Evolutionary conservation across 2,888 invertebrate genomes (phyloP).

Genomic region (Agrotis ipsilon): DNA sequence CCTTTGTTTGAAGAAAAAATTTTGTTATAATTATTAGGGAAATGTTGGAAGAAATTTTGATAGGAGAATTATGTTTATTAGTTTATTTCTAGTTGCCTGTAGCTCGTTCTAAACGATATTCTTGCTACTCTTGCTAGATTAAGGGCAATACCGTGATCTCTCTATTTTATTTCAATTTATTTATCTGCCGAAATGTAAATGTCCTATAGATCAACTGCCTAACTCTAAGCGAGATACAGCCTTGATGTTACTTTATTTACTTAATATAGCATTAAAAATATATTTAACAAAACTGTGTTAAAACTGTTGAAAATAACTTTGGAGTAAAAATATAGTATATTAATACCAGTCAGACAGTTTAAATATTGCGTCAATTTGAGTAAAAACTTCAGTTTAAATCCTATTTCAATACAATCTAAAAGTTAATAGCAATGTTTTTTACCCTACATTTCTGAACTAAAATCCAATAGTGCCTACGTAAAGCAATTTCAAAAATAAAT

Average conservation of each 20-base stretch:
- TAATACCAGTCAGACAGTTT: not conserved
- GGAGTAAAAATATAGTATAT: not conserved
- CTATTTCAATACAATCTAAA: not conserved
- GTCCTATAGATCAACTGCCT: no score
- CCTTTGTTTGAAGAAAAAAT: constrained; percentile 19
- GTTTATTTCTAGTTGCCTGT: no score
- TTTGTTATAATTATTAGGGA: not conserved
- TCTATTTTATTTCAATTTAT: no score
- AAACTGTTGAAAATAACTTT: constrained; percentile 7
- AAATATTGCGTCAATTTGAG: not conserved
- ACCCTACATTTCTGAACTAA: constrained; percentile 8
- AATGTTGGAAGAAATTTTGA: no score
- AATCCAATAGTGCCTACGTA: not conserved
- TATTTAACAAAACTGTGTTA: not conserved
- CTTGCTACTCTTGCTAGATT: no score
- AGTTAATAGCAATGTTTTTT: not conserved
- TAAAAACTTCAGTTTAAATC: constrained; percentile 8
- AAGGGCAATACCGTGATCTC: no score
- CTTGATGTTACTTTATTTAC: no score
- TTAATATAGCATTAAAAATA: no score
- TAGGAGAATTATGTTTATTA: no score
- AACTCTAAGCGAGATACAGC: no score
- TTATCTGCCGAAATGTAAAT: no score
- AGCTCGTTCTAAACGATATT: no score
- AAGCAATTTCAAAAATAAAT: constrained; percentile 28